Conservation (phyloP, 1,140 invertebrate genomes). For the Heliconius hermathena region DNA sequence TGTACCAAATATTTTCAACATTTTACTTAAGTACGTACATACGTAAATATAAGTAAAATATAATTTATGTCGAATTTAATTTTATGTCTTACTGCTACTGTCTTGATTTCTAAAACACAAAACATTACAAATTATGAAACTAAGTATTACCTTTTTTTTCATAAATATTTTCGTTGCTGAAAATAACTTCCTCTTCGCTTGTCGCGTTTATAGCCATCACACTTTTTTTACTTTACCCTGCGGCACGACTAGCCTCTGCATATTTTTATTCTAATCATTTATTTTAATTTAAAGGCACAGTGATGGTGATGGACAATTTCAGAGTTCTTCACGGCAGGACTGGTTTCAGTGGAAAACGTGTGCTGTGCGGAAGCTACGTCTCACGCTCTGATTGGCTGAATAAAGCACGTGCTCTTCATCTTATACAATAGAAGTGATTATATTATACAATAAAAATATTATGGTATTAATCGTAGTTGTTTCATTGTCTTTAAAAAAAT, state of each 20-base stretch:
- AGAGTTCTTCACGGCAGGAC: constrained; percentile 87
- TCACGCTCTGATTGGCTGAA: constrained; percentile 84
- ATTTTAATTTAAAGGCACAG: constrained; percentile 61
- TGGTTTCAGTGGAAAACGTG: constrained; percentile 84
- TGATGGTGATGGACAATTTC: constrained; percentile 90
- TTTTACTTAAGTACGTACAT: neutral
- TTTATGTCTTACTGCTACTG: too few species aligned
- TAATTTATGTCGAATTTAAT: too few species aligned
- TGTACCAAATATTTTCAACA: neutral
- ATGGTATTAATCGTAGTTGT: neutral
- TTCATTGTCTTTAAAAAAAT: neutral
- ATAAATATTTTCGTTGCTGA: too few species aligned
- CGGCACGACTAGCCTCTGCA: too few species aligned
- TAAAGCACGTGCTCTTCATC: constrained; percentile 74
- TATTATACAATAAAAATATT: neutral
- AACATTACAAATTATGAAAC: too few species aligned
- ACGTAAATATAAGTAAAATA: neutral
- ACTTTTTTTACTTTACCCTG: too few species aligned
- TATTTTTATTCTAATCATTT: neutral
- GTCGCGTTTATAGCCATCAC: too few species aligned
- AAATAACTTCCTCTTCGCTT: too few species aligned
- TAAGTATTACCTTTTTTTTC: too few species aligned
- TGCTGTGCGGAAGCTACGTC: constrained; percentile 84
- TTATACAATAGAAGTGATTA: constrained; percentile 12
- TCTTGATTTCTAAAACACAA: too few species aligned